Base-by-base conservation (phyloP, 2,113 vertebrate genomes). In the Psophia crepitans region DNA sequence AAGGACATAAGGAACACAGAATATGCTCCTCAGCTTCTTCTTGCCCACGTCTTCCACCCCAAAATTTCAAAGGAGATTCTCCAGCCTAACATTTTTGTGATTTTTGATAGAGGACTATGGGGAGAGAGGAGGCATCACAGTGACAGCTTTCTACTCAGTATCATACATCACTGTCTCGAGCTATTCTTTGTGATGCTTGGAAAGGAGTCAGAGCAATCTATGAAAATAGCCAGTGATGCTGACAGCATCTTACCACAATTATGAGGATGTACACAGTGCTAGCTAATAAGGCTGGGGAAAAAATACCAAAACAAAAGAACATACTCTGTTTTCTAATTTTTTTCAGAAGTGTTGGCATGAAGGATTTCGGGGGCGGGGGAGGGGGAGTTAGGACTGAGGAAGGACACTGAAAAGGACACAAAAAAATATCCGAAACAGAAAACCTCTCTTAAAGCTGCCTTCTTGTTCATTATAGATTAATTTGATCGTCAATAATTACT, bases 181-280 rank as follows among this genome's bases (percentile, higher is more conserved):
- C 89, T 96, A 94, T 97, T 97, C 95, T 93, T 95, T 95, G 94
- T 64, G 69, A 75, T 95, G 93, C 79, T 88, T 96, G 93, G 96
- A 95, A 95, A 89, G 74, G 83, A 95, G 77, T 68, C 68, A 93
- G 91, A 96, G 91, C 48, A 65, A 91, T 94, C 92, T 96, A 87
- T 93, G 80, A 97, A 91, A 91, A 48, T 21, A 89, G 69, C 75
- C 90, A 58, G 88, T 44, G 84, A 83, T 90, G 74, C 74, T 95
- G 95, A 97, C 97, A 97, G 87, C 89, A 84, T 95, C 93, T 96
- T 89, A 80, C 44, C 70, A 65, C 82, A 93, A 78, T 95, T 96
- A 97, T 75, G 51, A 87, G 92, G 89, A 76, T 80, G 39, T 68
- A 92, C 85, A 92, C 87, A 90, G 46, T 73, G 43, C 44, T 89